Evolutionary conservation across 2,888 invertebrate genomes (phyloP).

Genomic region (Melipona bicolor): DNA sequence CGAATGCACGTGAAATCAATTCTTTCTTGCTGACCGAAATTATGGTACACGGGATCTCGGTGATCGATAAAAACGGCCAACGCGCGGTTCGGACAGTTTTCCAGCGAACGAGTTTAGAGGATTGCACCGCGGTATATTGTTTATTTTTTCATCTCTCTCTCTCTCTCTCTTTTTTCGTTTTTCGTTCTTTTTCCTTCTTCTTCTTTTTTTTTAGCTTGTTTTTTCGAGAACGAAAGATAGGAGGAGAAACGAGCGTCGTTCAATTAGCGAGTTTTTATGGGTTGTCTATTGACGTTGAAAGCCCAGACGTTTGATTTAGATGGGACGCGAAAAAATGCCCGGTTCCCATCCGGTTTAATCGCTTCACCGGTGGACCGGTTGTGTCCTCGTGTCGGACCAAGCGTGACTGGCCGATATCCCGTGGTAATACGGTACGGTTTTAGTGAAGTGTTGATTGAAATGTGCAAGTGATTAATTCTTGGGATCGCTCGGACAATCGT

Average conservation of each 20-base stretch:
- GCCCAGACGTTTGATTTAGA: background rate
- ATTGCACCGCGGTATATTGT: background rate
- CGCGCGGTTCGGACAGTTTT: background rate
- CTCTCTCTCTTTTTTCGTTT: no score
- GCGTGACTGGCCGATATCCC: slow-evolving; percentile 9
- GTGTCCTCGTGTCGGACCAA: background rate
- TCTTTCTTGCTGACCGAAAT: slow-evolving; percentile 38
- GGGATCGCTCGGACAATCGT: no score
- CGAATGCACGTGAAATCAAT: slow-evolving; percentile 41
- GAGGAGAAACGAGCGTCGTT: background rate
- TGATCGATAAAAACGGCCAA: slow-evolving; percentile 25
- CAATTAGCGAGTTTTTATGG: background rate
- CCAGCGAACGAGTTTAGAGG: background rate
- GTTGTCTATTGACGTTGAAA: slow-evolving; percentile 8
- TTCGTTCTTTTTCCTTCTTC: no score
- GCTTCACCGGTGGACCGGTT: no score
- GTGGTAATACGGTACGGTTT: background rate
- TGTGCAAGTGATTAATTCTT: background rate
- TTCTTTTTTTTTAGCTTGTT: background rate
- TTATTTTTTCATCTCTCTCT: background rate
- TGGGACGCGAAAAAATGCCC: background rate
- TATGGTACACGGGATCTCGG: slow-evolving; percentile 28
- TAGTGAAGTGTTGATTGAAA: background rate
- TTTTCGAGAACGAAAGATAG: background rate
- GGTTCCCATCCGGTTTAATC: background rate